A percentile compares a stretch with the other conserved stretches of the same genome.
These are phyloP conservation scores for Circaetus gallicus DNA, from an alignment of 2,113 vertebrate species.

Conservation along the genomic window DNA sequence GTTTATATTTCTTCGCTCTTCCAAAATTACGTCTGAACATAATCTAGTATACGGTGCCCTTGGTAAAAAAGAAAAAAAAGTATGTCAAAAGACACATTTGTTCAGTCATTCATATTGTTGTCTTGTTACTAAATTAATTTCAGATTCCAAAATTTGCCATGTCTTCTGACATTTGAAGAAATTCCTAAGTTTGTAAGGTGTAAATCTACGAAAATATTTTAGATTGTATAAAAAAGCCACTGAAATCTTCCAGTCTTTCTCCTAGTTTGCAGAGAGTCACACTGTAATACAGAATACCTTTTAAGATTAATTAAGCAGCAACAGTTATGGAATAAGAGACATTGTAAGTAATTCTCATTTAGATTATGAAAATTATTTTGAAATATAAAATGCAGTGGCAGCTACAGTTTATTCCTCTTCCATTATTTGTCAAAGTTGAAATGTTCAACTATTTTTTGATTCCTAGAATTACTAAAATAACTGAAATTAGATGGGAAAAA, in stretches of 20 bases:
- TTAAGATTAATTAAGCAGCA: neutral
- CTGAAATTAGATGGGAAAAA: neutral
- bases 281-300: neutral
- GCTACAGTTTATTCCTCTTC: neutral
- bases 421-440: neutral
- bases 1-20: neutral
- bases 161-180: neutral
- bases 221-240: neutral
- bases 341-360: neutral
- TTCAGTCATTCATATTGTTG: neutral
- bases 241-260: neutral
- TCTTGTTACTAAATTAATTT: neutral
- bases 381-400: neutral
- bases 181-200: neutral
- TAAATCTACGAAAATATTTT: neutral
- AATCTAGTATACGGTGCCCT: accelerated
- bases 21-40: neutral
- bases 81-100: neutral
- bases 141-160: neutral
- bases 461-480: neutral
- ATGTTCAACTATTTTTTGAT: neutral
- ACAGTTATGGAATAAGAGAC: neutral
- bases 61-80: neutral
- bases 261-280: neutral
- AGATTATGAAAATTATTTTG: neutral